These are phyloP conservation scores for Tetrax tetrax DNA, from an alignment of 2,113 vertebrate species.

Conservation along the genomic window DNA sequence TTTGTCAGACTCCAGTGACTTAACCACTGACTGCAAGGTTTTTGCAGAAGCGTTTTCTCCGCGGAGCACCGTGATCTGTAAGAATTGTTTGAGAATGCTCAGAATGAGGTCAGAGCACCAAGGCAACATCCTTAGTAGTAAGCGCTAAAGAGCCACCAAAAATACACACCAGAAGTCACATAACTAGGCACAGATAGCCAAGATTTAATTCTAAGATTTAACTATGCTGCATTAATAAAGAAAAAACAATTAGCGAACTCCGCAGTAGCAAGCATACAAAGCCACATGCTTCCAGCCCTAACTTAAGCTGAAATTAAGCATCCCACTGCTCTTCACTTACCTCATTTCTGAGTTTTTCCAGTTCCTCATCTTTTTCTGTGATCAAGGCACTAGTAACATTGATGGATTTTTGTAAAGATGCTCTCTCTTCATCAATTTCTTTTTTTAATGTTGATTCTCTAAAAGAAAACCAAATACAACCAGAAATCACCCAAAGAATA, in stretches of 20 bases:
- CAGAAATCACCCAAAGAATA: slow-evolving; percentile 51
- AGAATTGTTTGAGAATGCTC: neutral
- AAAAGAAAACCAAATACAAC: slow-evolving; percentile 70
- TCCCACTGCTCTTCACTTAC: slow-evolving; percentile 57
- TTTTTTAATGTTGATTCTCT: slow-evolving; percentile 87
- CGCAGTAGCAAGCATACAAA: neutral
- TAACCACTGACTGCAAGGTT: slow-evolving; percentile 82
- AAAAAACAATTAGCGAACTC: neutral
- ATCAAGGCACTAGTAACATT: slow-evolving; percentile 92
- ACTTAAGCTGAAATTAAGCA: neutral
- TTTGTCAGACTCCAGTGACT: slow-evolving; percentile 88
- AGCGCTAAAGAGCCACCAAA: neutral
- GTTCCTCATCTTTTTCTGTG: slow-evolving; percentile 88
- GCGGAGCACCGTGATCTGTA: slow-evolving; percentile 82
- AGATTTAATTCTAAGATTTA: neutral
- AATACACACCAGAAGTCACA: neutral
- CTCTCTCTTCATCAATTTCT: slow-evolving; percentile 88
- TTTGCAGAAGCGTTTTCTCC: slow-evolving; percentile 83
- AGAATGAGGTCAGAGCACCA: neutral
- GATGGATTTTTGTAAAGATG: slow-evolving; percentile 86
- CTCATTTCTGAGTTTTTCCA: slow-evolving; percentile 89
- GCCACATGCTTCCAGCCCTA: neutral
- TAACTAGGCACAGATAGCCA: neutral
- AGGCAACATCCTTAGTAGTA: neutral
- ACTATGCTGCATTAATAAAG: neutral